Evolutionary conservation across 2,888 invertebrate species (phyloP).

Genomic region (Clanis bilineata): DNA sequence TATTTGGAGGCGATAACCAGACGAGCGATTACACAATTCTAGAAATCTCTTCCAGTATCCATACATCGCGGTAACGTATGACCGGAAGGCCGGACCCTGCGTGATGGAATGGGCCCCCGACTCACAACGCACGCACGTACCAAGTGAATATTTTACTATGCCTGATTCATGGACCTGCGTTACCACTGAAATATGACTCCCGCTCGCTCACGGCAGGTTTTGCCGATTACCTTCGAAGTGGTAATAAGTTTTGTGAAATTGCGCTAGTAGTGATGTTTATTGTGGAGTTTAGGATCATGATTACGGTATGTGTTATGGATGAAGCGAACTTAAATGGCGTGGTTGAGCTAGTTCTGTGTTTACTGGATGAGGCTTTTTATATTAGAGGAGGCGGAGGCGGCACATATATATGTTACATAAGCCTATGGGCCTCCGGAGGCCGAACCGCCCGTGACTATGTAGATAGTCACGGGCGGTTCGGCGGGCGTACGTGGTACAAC

Average conservation of each 20-base stretch:
- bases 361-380: neutral
- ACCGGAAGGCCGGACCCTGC: conserved; percentile 19
- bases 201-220: neutral
- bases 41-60: neutral
- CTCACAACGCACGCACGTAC: conserved; percentile 1
- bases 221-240: neutral
- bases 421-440: no score
- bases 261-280: neutral
- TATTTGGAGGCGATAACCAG: no score
- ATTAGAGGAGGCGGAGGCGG: no score
- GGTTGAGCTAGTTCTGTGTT: neutral
- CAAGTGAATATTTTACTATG: conserved; percentile 10
- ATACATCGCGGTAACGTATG: neutral
- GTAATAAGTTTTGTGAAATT: neutral
- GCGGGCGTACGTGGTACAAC: no score
- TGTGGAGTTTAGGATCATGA: neutral
- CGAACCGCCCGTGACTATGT: no score
- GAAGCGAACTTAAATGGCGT: neutral
- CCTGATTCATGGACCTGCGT: conserved; percentile 2
- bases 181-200: neutral
- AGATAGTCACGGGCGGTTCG: no score
- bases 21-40: no score
- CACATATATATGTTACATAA: no score
- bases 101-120: neutral
- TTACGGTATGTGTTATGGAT: neutral